These are phyloP conservation scores for Brachyrhaphis roseni DNA, from an alignment of 2,797 vertebrate genomes.

Conservation along the genomic window DNA sequence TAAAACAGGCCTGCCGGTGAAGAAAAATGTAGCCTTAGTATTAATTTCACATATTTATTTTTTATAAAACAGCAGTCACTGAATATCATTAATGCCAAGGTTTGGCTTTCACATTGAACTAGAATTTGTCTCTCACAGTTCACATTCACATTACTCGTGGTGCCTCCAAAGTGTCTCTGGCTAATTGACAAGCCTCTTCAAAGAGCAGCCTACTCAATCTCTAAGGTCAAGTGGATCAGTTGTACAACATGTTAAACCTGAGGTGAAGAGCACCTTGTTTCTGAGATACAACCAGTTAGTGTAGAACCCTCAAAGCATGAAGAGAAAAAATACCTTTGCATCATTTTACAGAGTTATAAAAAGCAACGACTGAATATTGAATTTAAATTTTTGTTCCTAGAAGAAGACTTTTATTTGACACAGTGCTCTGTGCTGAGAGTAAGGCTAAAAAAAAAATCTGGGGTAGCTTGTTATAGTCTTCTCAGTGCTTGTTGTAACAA, in stretches of 20 bases:
- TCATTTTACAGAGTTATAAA: not conserved
- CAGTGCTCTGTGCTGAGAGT: not conserved
- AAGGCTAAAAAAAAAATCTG: not conserved
- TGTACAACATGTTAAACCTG: constrained; percentile 2
- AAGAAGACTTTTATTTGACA: not conserved
- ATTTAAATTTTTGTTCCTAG: not conserved
- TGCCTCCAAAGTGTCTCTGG: not conserved
- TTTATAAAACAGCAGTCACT: not conserved
- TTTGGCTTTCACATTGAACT: not conserved
- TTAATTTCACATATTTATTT: not conserved
- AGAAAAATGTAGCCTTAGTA: not conserved
- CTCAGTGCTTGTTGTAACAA: not conserved
- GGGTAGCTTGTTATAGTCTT: not conserved
- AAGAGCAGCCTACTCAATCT: constrained; percentile 1
- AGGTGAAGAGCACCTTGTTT: constrained; percentile 15
- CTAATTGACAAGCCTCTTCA: constrained; percentile 5
- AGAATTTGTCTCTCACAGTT: not conserved
- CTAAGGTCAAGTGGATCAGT: constrained; percentile 8
- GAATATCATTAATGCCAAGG: not conserved
- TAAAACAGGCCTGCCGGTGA: not conserved
- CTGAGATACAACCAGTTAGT: constrained; percentile 11
- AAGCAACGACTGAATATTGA: constrained; percentile 11
- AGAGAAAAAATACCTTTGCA: constrained; percentile 1
- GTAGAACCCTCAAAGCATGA: constrained; percentile 10
- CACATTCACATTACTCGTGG: constrained; percentile 1